Conservation (phyloP, 2,113 vertebrate species). For the Halcyon malimbica region DNA sequence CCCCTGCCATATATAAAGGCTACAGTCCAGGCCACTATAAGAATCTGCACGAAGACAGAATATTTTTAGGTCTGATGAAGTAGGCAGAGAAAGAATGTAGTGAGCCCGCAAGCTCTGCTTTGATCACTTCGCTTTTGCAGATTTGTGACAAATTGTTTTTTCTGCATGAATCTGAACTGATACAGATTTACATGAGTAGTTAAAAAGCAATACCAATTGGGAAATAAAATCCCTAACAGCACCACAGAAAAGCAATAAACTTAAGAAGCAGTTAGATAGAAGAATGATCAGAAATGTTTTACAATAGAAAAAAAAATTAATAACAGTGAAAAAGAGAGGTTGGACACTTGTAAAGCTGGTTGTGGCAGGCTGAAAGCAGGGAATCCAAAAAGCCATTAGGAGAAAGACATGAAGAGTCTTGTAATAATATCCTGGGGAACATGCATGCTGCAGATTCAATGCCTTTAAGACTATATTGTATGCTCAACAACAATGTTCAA, state of each 20-base stretch:
- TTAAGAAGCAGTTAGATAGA: conserved; percentile 6
- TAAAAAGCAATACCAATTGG: conserved; percentile 33
- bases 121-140: conserved; percentile 36
- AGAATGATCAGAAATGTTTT: conserved; percentile 21
- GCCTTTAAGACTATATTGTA: not conserved
- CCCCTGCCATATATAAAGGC: not conserved
- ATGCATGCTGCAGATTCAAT: not conserved
- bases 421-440: conserved; percentile 33
- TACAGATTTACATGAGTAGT: conserved; percentile 58
- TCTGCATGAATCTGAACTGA: conserved; percentile 35
- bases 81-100: not conserved
- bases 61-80: not conserved
- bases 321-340: not conserved
- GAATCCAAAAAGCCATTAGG: conserved; percentile 13
- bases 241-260: conserved; percentile 39
- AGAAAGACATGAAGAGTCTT: conserved; percentile 23
- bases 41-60: not conserved
- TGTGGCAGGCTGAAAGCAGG: not conserved
- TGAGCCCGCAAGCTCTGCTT: conserved; percentile 26
- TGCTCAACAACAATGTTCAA: not conserved
- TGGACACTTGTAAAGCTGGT: conserved; percentile 11
- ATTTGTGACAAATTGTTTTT: conserved; percentile 49
- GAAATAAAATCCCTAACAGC: conserved; percentile 10
- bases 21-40: not conserved
- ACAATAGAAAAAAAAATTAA: not conserved